Base-by-base conservation (phyloP, 2,888 invertebrate genomes). In the Andrena praecox region DNA sequence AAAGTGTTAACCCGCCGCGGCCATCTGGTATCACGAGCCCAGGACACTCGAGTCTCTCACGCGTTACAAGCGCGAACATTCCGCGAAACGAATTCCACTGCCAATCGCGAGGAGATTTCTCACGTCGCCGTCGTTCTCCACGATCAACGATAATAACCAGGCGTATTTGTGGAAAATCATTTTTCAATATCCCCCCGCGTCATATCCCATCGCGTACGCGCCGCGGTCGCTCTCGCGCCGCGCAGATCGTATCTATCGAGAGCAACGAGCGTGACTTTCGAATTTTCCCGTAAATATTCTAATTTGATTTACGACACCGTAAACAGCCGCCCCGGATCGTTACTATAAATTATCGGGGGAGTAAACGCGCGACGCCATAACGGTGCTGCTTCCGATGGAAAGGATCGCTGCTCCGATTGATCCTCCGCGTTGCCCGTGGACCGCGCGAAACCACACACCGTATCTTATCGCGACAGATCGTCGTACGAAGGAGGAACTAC, bases 251-350 rank as follows among this genome's bases (percentile, higher is more conserved):
- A 82, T 77, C 77, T 77, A 73, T 64, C 71, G 59, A 68, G 67
- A 31, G 62, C 66, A 64, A 54, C 80, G 70, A 83, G 73, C 76
- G 68, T 77, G 74, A 85, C 83, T 85, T 70, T 85, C 82, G 77
- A 77, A 73, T 85, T 84, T 84, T 80, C 79, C 42, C 70, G 80
- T 78, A 80, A 82, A 85, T 67, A 70, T 73, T 71, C 77, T 78
- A 80, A 80, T 85, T 81, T 85, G 85, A 87, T 87, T 87, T 84
- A 87, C 59, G 70, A 27, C 73, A 59, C 54, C 75, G 31, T 85
- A 84, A 87, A 87, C 79, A 70, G 56, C 24, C 77, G 69, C 78
- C 52, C 78, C 48, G 27, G 78, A 85, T 85, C 83, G 84, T 79
- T 74, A 60, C 80, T 68, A 67, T 87, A 86, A 88, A 87, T 87